Percentiles rank a stretch among this genome's conserved stretches.
Evolutionary conservation across 2,113 vertebrate genomes (phyloP).

Genomic region (Perca fluviatilis): DNA sequence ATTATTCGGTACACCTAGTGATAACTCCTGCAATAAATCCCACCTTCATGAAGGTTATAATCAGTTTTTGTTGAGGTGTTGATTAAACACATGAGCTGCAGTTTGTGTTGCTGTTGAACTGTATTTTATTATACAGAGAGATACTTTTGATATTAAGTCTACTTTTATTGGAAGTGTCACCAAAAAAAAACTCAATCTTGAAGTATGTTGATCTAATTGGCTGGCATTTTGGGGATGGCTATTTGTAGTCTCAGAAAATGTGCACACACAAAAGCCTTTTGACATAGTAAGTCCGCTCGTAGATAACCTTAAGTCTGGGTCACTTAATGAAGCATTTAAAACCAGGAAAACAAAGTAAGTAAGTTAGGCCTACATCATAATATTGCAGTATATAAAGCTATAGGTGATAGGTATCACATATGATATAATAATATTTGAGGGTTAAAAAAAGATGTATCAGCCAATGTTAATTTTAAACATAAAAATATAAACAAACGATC

Average conservation of each 20-base stretch:
- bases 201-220: not conserved
- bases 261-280: not conserved
- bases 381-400: not conserved
- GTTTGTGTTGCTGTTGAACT: not conserved
- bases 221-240: not conserved
- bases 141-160: not conserved
- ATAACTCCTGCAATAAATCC: not conserved
- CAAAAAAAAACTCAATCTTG: not conserved
- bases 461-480: not conserved
- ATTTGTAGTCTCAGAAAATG: not conserved
- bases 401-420: not conserved
- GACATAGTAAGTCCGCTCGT: not conserved
- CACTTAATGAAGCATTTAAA: not conserved
- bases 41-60: not conserved
- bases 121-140: not conserved
- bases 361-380: not conserved
- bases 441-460: not conserved
- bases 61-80: not conserved
- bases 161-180: not conserved
- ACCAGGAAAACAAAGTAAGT: not conserved
- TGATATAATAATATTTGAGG: not conserved
- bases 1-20: not conserved
- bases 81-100: not conserved
- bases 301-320: not conserved
- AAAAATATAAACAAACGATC: not conserved